Conservation (phyloP, 2,113 vertebrate genomes). For the Etia nguti region DNA sequence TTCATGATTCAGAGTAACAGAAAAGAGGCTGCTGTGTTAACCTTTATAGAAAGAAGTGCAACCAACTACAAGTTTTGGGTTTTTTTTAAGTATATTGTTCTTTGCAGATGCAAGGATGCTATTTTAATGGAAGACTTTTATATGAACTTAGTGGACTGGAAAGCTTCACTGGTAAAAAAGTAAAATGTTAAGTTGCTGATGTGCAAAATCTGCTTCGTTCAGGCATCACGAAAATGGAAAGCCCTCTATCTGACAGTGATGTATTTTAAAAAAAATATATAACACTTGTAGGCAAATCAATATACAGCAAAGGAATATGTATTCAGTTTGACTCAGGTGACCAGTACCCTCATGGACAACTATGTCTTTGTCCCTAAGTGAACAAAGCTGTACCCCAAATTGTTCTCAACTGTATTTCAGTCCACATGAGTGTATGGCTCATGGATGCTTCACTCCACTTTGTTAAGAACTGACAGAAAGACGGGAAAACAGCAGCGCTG, state of each 20-base stretch:
- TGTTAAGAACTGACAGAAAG: not conserved
- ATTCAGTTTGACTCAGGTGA: not conserved
- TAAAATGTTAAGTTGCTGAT: not conserved
- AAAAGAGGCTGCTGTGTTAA: not conserved
- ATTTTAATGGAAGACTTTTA: not conserved
- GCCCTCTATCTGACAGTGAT: not conserved
- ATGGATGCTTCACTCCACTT: not conserved
- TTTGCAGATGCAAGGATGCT: not conserved
- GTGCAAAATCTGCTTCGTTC: not conserved
- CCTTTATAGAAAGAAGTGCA: not conserved
- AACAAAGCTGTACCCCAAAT: not conserved
- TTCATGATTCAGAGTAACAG: not conserved
- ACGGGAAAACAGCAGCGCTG: fast-evolving
- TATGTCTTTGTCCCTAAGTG: not conserved
- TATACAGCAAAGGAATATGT: not conserved
- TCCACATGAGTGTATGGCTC: not conserved
- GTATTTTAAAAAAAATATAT: not conserved
- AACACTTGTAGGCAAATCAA: not conserved
- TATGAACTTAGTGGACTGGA: not conserved
- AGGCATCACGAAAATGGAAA: not conserved
- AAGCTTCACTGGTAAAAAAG: not conserved
- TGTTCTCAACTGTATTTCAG: not conserved
- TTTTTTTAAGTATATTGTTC: not conserved
- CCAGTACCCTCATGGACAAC: not conserved
- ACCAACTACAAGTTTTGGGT: not conserved